Percentiles rank a stretch among this genome's conserved stretches.
These are phyloP conservation scores for Piaya cayana DNA, from an alignment of 2,113 vertebrate genomes.

Conservation along the genomic window DNA sequence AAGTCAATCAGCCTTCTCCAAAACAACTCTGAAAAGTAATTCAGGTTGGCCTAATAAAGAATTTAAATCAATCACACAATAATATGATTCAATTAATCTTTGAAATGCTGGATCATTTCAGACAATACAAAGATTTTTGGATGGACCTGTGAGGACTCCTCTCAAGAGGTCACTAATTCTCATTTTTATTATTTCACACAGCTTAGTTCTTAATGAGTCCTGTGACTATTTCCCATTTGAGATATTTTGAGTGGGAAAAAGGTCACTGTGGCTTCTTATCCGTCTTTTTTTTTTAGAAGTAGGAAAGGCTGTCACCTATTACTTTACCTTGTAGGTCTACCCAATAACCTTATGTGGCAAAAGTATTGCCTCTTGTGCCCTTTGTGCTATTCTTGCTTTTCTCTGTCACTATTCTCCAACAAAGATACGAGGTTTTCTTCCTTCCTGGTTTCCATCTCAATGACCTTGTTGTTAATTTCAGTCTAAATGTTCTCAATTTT, in stretches of 20 bases:
- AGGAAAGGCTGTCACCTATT: not conserved
- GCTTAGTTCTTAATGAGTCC: not conserved
- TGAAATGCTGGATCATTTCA: not conserved
- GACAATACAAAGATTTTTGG: not conserved
- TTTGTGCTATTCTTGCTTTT: not conserved
- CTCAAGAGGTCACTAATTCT: not conserved
- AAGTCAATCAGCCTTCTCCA: not conserved
- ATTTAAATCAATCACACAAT: not conserved
- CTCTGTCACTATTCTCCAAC: not conserved
- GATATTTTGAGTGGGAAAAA: not conserved
- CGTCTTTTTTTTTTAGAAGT: not conserved
- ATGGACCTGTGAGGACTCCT: not conserved
- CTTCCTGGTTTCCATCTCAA: not conserved
- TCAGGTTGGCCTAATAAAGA: not conserved
- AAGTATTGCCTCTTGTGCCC: not conserved
- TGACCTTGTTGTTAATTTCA: not conserved
- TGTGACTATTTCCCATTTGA: not conserved
- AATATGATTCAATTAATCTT: not conserved
- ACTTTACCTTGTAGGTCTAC: not conserved
- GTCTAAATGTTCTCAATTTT: not conserved
- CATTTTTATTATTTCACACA: not conserved
- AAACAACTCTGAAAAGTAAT: not conserved
- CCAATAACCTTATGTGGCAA: not conserved
- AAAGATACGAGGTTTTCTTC: not conserved
- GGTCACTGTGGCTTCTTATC: not conserved